A percentile compares a stretch with the other conserved stretches of the same genome.
Evolutionary conservation across 2,797 vertebrate genomes (phyloP).

Genomic region (Sebastolobus alascanus): DNA sequence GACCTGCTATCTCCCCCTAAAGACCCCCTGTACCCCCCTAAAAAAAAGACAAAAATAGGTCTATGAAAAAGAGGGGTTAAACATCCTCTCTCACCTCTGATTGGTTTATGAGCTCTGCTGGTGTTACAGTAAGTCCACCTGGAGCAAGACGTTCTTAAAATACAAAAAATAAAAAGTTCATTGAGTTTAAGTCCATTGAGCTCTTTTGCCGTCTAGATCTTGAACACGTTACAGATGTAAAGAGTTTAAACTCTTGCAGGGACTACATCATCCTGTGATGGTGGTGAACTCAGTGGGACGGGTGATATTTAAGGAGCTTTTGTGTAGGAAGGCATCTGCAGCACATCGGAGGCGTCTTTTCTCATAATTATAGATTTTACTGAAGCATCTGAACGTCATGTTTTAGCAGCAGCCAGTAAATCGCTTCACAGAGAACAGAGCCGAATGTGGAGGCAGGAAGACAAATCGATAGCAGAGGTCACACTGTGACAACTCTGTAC

Average conservation of each 20-base stretch:
- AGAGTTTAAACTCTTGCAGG: not conserved
- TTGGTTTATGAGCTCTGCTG: not conserved
- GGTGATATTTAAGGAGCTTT: not conserved
- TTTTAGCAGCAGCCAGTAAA: not conserved
- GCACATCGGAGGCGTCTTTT: not conserved
- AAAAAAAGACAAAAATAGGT: too few relatives aligned
- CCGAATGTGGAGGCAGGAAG: not conserved
- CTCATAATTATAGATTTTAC: constrained; percentile 25
- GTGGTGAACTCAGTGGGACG: constrained; percentile 22
- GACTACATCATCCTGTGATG: not conserved
- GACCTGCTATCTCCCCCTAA: too few relatives aligned
- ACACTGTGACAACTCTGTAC: not conserved
- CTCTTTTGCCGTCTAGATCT: not conserved
- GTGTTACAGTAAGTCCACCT: not conserved
- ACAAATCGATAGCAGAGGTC: not conserved
- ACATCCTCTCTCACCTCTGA: not conserved
- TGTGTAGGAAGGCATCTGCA: constrained; percentile 41
- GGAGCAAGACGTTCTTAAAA: not conserved
- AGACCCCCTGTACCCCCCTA: too few relatives aligned
- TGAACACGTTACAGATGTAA: not conserved
- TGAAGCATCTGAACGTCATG: constrained; percentile 4
- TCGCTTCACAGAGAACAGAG: too few relatives aligned
- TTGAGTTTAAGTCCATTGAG: not conserved
- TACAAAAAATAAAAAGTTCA: not conserved
- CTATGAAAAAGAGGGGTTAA: too few relatives aligned